A percentile compares a stretch with the other conserved stretches of the same genome.
phyloP scores from a whole-genome alignment of 2,113 vertebrate genomes.

The Trematocara macrostoma region DNA sequence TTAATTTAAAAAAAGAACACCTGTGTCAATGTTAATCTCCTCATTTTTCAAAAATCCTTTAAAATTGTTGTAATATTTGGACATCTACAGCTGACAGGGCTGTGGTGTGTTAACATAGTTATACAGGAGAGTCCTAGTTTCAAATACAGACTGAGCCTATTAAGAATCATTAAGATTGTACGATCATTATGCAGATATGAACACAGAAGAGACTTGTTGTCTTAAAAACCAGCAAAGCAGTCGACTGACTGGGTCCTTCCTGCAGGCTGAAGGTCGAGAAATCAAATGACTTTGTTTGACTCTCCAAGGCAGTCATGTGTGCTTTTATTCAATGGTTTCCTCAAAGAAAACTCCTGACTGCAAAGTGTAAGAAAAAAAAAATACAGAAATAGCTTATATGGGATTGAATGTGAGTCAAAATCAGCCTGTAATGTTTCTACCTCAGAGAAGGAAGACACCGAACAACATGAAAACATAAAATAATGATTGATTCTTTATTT shows the following conservation, averaged over 20 bases:
- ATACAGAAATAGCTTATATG: slow-evolving; percentile 14
- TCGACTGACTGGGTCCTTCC: neutral
- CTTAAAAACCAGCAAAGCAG: neutral
- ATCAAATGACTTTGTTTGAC: slow-evolving; percentile 51
- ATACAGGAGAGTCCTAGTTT: neutral
- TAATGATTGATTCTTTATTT: neutral
- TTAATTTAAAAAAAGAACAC: neutral
- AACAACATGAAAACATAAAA: neutral
- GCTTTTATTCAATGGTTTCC: slow-evolving; percentile 35
- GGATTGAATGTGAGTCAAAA: slow-evolving; percentile 20
- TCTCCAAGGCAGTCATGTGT: slow-evolving; percentile 29
- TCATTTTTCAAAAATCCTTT: neutral
- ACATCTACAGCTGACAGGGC: accelerated
- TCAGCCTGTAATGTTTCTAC: neutral
- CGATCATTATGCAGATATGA: neutral
- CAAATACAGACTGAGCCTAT: neutral
- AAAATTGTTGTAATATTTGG: neutral
- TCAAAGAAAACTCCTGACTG: slow-evolving; percentile 40
- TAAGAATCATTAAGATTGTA: neutral
- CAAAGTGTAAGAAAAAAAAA: neutral
- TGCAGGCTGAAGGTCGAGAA: slow-evolving; percentile 28
- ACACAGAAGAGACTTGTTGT: neutral
- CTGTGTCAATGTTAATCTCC: neutral
- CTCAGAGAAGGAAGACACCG: neutral
- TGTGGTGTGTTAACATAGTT: neutral